These are phyloP conservation scores for Pachycephus smyrnensis DNA, from an alignment of 2,888 invertebrate genomes.

Conservation along the genomic window DNA sequence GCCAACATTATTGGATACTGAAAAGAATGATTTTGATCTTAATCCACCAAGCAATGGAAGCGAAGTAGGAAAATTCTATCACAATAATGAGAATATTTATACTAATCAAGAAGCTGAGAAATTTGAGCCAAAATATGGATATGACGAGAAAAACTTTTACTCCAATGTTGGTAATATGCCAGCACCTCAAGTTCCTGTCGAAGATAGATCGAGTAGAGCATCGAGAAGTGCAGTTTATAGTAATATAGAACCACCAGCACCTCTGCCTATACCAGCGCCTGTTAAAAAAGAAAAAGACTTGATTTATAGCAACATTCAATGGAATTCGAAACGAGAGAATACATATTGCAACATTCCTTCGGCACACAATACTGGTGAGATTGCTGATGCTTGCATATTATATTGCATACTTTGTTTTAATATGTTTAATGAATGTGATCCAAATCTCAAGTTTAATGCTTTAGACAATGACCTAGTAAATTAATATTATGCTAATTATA, in stretches of 20 bases:
- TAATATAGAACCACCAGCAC: conserved; percentile 58
- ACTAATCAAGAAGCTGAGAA: conserved; percentile 53
- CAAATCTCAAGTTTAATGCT: neutral
- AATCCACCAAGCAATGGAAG: conserved; percentile 44
- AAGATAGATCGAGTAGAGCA: conserved; percentile 48
- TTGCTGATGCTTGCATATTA: neutral
- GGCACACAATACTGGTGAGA: conserved; percentile 49
- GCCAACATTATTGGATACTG: conserved; percentile 39
- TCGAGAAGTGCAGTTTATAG: conserved; percentile 61
- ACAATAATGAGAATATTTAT: conserved; percentile 57
- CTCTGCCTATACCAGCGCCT: conserved; percentile 51
- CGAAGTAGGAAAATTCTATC: conserved; percentile 51
- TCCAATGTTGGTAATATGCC: conserved; percentile 60
- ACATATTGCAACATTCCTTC: conserved; percentile 73
- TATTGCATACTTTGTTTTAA: neutral
- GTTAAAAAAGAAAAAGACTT: conserved; percentile 67
- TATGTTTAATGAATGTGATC: neutral
- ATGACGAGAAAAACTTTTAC: conserved; percentile 60
- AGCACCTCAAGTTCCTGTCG: conserved; percentile 54
- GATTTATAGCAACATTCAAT: conserved; percentile 70
- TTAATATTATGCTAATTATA: conserved; percentile 12
- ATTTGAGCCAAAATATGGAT: conserved; percentile 55
- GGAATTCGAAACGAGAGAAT: conserved; percentile 67
- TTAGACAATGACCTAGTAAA: conserved; percentile 1
- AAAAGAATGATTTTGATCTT: conserved; percentile 59